Base-by-base conservation (phyloP, 2,797 vertebrate genomes). In the Poecilia gillii region DNA sequence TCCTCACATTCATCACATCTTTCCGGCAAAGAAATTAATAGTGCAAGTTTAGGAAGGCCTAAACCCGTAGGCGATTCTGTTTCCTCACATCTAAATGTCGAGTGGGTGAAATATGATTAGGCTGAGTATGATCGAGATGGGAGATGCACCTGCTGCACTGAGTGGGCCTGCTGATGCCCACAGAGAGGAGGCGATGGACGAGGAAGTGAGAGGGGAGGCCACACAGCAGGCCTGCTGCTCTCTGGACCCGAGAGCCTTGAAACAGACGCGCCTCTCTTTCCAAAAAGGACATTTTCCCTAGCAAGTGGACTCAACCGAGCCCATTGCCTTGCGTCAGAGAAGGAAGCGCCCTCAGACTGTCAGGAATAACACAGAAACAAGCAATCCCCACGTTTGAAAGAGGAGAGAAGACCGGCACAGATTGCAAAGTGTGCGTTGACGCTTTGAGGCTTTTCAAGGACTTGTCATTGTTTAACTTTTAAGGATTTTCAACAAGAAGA, bases 171-270 rank as follows among this genome's bases (percentile, higher is more conserved):
- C 79, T 81, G 82, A 89, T 85, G 84, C 79, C 84, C 78, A 62
- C 76, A 66, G 85, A 85, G 79, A 81, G 64, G 82, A 79, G 76
- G 81, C 72, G 76, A 76, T 72, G 76, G 86, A 87, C 83, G 79
- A 90, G 89, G 85, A 90, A 88, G 90, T 71, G 71, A 25, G 87
- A 84, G 88, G 3, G 25, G 66, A 78, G 81, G 81, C 74, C 73
- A 77, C 90, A 75, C 87, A 92, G 92, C 91, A 81, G 90, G 91
- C 90, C 86, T 84, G 88, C 89, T 90, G 91, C 84, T 90, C 85
- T 87, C 75, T 39, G 90, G 86, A 85, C 87, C 74, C 83, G 77
- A 80, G 84, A 88, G 90, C 87, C 87, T 91, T 84, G 86, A 84
- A 92, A 90, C 90, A 92, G 83, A 91, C 74, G 36, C 82, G 64